A percentile compares a stretch with the other conserved stretches of the same genome.
phyloP scores from a whole-genome alignment of 1,140 invertebrate genomes.

The Mya arenaria region DNA sequence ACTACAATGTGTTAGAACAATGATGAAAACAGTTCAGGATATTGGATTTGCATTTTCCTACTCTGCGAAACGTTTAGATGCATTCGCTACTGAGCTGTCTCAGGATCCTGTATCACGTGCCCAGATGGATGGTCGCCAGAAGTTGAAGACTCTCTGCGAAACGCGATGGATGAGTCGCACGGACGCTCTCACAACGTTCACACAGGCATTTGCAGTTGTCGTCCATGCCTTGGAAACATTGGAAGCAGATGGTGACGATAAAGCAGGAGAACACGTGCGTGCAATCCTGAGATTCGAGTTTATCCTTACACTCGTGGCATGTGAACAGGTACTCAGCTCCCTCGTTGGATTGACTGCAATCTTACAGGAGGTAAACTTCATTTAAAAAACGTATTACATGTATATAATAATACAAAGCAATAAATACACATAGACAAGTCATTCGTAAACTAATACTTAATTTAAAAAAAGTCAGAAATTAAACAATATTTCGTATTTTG shows the following conservation, averaged over 20 bases:
- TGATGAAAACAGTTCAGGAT: not conserved
- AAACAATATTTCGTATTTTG: too few relatives aligned
- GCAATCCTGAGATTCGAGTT: not conserved
- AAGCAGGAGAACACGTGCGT: not conserved
- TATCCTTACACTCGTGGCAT: not conserved
- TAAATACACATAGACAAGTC: too few relatives aligned
- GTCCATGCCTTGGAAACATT: conserved; percentile 1
- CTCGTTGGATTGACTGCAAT: too few relatives aligned
- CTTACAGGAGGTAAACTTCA: too few relatives aligned
- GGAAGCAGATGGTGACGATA: conserved; percentile 10
- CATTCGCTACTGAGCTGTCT: conserved; percentile 5
- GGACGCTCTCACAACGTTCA: conserved; percentile 6
- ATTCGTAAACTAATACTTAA: too few relatives aligned
- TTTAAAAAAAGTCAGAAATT: too few relatives aligned
- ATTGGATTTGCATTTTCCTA: not conserved
- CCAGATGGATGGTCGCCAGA: not conserved
- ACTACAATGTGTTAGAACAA: not conserved
- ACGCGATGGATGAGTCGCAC: not conserved
- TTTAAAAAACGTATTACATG: too few relatives aligned
- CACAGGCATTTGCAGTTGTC: not conserved
- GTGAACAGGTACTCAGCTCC: not conserved
- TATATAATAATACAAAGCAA: too few relatives aligned
- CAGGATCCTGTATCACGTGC: not conserved
- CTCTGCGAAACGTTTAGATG: not conserved
- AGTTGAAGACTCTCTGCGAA: not conserved